These are phyloP conservation scores for Acrossocheilus fasciatus DNA, from an alignment of 2,797 vertebrate species.

Conservation along the genomic window DNA sequence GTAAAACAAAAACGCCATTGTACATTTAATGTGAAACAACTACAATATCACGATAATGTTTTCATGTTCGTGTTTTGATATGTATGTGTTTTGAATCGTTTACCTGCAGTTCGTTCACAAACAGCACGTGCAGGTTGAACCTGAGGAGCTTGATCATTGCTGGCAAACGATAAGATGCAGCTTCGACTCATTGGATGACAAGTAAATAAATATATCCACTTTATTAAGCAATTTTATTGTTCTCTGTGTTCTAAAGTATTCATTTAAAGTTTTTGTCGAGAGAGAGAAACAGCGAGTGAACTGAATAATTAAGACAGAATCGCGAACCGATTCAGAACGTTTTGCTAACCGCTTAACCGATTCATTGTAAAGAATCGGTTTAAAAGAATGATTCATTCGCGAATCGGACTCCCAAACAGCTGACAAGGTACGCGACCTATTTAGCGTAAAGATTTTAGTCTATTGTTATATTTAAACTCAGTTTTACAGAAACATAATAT, in stretches of 20 bases:
- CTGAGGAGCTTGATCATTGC: neutral
- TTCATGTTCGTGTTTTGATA: neutral
- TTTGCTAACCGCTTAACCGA: neutral
- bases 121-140: no score
- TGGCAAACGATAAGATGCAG: neutral
- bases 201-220: neutral
- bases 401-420: neutral
- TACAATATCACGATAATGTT: neutral
- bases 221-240: neutral
- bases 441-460: neutral
- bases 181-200: neutral
- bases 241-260: neutral
- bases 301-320: neutral
- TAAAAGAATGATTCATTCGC: neutral
- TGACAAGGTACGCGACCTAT: neutral
- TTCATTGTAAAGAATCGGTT: neutral
- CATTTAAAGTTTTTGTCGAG: neutral
- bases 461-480: neutral
- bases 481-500: neutral
- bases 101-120: neutral
- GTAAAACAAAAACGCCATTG: neutral
- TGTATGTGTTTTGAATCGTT: neutral
- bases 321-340: neutral
- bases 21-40: neutral
- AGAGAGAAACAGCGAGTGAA: neutral